Conservation (phyloP, 2,888 invertebrate species). For the Caenorhabditis sinica region DNA sequence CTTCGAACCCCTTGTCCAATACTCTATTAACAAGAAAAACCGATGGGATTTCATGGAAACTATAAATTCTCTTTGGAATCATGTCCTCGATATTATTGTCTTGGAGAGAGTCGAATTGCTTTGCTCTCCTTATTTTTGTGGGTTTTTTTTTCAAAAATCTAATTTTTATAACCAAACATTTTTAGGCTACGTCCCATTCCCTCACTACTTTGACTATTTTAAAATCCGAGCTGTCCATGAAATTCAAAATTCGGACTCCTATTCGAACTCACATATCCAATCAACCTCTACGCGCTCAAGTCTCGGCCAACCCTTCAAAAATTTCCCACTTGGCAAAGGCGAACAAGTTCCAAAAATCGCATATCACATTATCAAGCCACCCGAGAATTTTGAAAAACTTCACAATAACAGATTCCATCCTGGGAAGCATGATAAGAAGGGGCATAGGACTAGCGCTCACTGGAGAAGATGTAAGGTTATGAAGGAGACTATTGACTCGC, state of each 20-base stretch:
- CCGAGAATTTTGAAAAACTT: constrained; percentile 4
- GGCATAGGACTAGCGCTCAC: not conserved
- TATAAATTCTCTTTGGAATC: not conserved
- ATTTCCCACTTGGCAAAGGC: not conserved
- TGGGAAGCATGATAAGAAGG: constrained; percentile 3
- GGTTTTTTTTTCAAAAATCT: too few species aligned
- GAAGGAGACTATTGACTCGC: not conserved
- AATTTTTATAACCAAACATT: not conserved
- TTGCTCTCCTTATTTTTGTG: constrained; percentile 16
- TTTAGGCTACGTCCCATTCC: constrained; percentile 7
- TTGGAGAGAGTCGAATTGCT: not conserved
- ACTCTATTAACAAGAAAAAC: constrained; percentile 9
- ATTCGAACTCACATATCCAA: not conserved
- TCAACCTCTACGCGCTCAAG: not conserved
- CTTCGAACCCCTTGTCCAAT: not conserved
- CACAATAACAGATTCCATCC: not conserved
- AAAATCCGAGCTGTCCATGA: not conserved
- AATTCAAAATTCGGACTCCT: too few species aligned
- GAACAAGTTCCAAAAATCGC: constrained; percentile 1
- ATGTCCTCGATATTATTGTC: not conserved
- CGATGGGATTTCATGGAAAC: not conserved
- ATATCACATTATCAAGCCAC: not conserved
- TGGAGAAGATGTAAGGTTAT: not conserved
- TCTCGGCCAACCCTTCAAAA: constrained; percentile 10
- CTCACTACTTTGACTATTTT: constrained; percentile 5